phyloP scores from a whole-genome alignment of 2,797 vertebrate genomes.

The Apogon hyalosoma region DNA sequence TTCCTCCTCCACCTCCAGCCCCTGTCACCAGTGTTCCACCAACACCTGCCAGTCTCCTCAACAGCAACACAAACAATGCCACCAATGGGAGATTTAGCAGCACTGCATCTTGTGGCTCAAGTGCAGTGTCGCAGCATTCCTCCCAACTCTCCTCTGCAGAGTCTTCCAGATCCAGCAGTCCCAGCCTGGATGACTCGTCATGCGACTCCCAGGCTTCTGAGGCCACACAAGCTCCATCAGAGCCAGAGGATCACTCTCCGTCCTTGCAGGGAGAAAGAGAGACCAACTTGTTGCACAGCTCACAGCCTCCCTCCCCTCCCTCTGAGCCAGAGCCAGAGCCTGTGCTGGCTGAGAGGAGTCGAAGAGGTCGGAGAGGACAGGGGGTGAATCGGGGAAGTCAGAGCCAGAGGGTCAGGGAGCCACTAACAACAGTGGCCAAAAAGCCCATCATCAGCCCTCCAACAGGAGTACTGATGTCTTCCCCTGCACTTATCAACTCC shows the following conservation, averaged over 20 bases:
- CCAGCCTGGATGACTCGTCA: slow-evolving; percentile 94
- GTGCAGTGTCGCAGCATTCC: slow-evolving; percentile 94
- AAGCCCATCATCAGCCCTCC: slow-evolving; percentile 85
- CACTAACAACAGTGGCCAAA: slow-evolving; percentile 73
- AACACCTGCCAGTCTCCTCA: slow-evolving; percentile 71
- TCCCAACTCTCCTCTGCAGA: slow-evolving; percentile 97
- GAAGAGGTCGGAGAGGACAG: slow-evolving; percentile 87
- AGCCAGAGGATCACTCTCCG: slow-evolving; percentile 88
- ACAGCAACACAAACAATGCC: slow-evolving; percentile 74
- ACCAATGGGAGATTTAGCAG: slow-evolving; percentile 87
- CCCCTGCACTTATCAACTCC: slow-evolving; percentile 85
- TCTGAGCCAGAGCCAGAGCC: slow-evolving; percentile 90
- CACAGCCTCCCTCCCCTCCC: slow-evolving; percentile 85
- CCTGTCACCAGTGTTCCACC: slow-evolving; percentile 48
- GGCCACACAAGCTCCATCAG: slow-evolving; percentile 91
- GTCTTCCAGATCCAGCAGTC: slow-evolving; percentile 96
- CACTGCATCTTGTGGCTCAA: slow-evolving; percentile 95
- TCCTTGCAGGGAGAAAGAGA: slow-evolving; percentile 86
- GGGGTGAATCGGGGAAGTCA: slow-evolving; percentile 81
- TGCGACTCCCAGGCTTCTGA: slow-evolving; percentile 97
- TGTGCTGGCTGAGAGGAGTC: slow-evolving; percentile 74
- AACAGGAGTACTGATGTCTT: slow-evolving; percentile 88
- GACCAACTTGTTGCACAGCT: slow-evolving; percentile 76
- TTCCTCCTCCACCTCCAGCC: slow-evolving; percentile 76
- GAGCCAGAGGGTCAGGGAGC: slow-evolving; percentile 84